phyloP scores from a whole-genome alignment of 2,113 vertebrate genomes.

The Micronycteris hirsuta region DNA sequence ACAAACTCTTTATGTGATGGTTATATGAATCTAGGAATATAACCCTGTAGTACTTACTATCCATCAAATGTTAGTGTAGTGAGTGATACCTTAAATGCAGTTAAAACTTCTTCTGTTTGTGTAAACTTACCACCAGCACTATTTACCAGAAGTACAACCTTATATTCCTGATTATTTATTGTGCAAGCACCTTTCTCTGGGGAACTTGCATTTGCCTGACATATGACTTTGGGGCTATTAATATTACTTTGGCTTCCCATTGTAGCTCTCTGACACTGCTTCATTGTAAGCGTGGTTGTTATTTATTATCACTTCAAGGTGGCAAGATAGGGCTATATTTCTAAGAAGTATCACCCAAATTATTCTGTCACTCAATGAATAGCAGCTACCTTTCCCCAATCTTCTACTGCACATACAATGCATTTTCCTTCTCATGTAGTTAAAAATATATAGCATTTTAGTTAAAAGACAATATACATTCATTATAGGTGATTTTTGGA shows the following conservation, averaged over 20 bases:
- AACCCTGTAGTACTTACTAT: background rate
- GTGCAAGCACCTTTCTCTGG: background rate
- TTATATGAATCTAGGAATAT: background rate
- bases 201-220: constrained; percentile 52
- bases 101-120: background rate
- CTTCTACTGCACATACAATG: background rate
- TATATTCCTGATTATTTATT: constrained; percentile 33
- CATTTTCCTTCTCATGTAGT: background rate
- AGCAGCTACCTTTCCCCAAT: background rate
- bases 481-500: constrained; percentile 1
- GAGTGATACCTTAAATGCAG: background rate
- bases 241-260: constrained; percentile 48
- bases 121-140: background rate
- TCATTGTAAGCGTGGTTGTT: constrained; percentile 65
- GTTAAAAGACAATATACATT: constrained; percentile 28
- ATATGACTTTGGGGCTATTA: constrained; percentile 37
- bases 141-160: background rate
- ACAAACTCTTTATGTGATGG: background rate
- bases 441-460: background rate
- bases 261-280: constrained; percentile 48
- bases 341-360: constrained; percentile 50
- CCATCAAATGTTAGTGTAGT: background rate
- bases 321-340: constrained; percentile 44
- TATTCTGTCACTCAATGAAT: constrained; percentile 61
- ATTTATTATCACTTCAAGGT: constrained; percentile 69